Percentiles rank a stretch among this genome's conserved stretches.
Conservation (phyloP, 2,797 vertebrate genomes). For the Rhabdomys pumilio region DNA sequence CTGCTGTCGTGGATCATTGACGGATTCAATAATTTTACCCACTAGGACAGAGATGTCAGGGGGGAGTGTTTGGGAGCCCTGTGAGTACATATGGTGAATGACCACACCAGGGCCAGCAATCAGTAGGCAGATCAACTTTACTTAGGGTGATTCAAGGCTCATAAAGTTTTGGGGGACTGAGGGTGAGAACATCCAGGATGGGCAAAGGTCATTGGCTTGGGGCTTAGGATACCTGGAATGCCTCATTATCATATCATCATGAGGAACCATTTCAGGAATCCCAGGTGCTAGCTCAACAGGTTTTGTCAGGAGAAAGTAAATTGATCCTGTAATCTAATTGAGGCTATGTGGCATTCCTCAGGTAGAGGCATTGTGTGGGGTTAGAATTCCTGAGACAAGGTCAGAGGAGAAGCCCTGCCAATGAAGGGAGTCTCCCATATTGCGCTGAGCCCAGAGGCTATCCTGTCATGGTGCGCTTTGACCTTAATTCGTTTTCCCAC, state of each 20-base stretch:
- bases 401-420: neutral
- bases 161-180: neutral
- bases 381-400: neutral
- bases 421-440: neutral
- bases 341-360: neutral
- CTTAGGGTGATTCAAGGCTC: neutral
- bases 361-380: neutral
- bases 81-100: neutral
- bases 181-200: neutral
- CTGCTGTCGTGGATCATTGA: neutral
- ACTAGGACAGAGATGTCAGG: neutral
- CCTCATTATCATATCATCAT: neutral
- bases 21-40: neutral
- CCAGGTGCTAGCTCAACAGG: neutral
- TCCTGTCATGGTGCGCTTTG: neutral
- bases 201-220: neutral
- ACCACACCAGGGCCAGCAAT: neutral
- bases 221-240: neutral
- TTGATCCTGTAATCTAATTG: neutral
- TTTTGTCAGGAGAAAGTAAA: neutral
- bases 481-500: neutral
- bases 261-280: neutral
- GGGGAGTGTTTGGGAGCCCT: neutral
- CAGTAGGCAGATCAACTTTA: neutral
- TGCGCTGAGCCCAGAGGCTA: neutral